phyloP scores from a whole-genome alignment of 2,888 invertebrate species.

The Actias luna region DNA sequence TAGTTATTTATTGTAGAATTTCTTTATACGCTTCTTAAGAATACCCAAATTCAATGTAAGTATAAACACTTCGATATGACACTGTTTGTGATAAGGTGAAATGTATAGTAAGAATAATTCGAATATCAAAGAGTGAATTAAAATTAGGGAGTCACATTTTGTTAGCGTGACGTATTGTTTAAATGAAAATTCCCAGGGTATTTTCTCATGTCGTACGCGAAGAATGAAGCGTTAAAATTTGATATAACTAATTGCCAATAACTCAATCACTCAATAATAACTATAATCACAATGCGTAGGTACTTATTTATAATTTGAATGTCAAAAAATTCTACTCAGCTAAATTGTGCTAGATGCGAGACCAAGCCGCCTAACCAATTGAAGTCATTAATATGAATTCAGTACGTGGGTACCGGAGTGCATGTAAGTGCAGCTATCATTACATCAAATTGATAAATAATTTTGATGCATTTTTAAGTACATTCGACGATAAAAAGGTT shows the following conservation, averaged over 20 bases:
- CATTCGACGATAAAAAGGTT: slow-evolving; percentile 10
- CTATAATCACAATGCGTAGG: slow-evolving; percentile 14
- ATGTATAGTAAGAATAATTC: background rate
- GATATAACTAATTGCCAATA: slow-evolving; percentile 18
- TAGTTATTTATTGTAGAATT: too few relatives aligned
- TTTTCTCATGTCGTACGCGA: slow-evolving; percentile 8
- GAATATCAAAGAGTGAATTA: background rate
- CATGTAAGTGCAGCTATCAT: slow-evolving; percentile 51
- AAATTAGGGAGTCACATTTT: background rate
- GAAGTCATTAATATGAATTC: slow-evolving; percentile 47
- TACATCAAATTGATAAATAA: slow-evolving; percentile 73
- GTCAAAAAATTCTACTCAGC: slow-evolving; percentile 26
- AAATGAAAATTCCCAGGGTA: slow-evolving; percentile 6
- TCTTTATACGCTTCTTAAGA: too few relatives aligned
- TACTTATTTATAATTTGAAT: slow-evolving; percentile 30
- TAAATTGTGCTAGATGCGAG: slow-evolving; percentile 25
- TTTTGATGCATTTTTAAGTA: slow-evolving; percentile 51
- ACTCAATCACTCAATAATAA: slow-evolving; percentile 18
- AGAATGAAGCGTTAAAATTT: slow-evolving; percentile 7
- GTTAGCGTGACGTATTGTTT: background rate
- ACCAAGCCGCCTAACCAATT: slow-evolving; percentile 46
- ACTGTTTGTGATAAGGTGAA: too few relatives aligned
- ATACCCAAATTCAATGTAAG: too few relatives aligned
- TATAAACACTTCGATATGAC: too few relatives aligned
- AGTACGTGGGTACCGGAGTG: slow-evolving; percentile 21